Evolutionary conservation across 2,113 vertebrate genomes (phyloP).

Genomic region (Eudyptes chrysolophus): DNA sequence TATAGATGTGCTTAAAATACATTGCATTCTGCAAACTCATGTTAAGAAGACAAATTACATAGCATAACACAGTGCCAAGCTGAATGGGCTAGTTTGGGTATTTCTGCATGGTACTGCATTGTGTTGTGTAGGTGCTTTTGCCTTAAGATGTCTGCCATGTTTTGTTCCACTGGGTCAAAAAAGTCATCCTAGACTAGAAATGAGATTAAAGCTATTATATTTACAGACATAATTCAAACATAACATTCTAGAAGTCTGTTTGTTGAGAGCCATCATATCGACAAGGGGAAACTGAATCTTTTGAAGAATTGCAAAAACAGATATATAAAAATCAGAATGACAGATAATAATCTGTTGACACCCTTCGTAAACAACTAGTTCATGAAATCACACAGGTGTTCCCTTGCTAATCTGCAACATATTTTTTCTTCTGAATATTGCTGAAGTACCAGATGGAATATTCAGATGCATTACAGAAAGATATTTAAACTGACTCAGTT

Average conservation of each 20-base stretch:
- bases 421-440: not conserved
- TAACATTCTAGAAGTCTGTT: not conserved
- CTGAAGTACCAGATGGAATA: not conserved
- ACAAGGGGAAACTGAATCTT: not conserved
- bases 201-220: not conserved
- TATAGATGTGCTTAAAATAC: not conserved
- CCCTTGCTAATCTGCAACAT: not conserved
- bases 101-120: not conserved
- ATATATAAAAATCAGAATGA: not conserved
- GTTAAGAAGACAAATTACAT: not conserved
- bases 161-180: not conserved
- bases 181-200: not conserved
- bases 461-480: not conserved
- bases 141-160: not conserved
- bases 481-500: not conserved
- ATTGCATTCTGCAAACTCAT: not conserved
- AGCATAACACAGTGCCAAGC: not conserved
- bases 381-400: not conserved
- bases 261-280: not conserved
- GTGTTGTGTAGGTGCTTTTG: not conserved
- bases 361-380: not conserved
- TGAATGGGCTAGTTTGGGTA: not conserved
- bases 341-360: not conserved
- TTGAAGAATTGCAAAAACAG: not conserved
- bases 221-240: not conserved